Conservation (phyloP, 2,797 vertebrate species). For the Paguma larvata region DNA sequence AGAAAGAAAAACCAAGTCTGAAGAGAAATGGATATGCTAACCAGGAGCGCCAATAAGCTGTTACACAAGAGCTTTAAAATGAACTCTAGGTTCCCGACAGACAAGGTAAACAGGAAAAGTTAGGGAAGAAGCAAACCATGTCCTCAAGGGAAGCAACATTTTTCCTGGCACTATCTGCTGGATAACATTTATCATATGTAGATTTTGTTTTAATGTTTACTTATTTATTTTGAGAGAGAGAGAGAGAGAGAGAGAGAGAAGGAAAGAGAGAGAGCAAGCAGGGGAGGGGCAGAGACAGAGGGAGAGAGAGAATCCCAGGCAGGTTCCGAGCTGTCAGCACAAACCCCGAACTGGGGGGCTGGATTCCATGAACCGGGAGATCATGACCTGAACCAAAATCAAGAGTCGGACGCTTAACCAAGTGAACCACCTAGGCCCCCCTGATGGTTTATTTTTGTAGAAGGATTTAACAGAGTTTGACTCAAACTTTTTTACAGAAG, state of each 20-base stretch:
- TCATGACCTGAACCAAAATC: no score
- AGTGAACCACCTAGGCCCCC: no score
- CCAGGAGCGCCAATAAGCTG: not conserved
- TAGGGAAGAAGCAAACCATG: not conserved
- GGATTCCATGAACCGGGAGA: no score
- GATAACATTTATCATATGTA: not conserved
- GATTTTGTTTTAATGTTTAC: not conserved
- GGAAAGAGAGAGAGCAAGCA: no score
- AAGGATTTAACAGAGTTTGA: not conserved
- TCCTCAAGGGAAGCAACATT: not conserved
- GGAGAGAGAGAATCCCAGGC: no score
- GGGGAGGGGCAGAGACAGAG: no score
- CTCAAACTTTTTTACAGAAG: not conserved
- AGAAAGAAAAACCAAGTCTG: not conserved
- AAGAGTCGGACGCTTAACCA: no score
- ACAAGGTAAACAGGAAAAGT: not conserved
- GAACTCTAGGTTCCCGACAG: conserved; percentile 9
- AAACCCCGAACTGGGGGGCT: no score
- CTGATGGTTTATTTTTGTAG: not conserved
- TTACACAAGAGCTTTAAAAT: not conserved
- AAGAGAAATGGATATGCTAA: not conserved
- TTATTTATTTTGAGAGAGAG: no score
- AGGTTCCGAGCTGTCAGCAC: no score
- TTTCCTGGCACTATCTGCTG: not conserved
- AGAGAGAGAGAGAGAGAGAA: no score